Conservation (phyloP, 1,140 invertebrate genomes). For the Asbolus verrucosus region DNA sequence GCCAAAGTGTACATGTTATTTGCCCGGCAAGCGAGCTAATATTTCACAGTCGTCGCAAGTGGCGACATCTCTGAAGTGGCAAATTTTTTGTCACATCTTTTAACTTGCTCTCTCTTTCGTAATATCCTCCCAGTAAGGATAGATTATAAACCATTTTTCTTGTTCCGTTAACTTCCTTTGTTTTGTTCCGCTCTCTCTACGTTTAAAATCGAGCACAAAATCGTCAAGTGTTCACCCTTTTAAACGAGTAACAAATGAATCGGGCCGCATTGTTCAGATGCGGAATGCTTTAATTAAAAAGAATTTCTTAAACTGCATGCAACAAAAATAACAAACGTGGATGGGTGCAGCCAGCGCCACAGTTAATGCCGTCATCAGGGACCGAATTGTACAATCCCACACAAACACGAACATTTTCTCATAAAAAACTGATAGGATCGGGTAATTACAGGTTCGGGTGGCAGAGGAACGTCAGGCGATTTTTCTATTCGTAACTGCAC, state of each 20-base stretch:
- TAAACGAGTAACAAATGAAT: background rate
- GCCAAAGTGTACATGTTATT: slow-evolving; percentile 53
- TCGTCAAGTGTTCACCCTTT: slow-evolving; percentile 14
- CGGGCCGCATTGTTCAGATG: background rate
- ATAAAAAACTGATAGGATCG: no score
- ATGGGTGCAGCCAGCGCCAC: no score
- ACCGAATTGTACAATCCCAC: no score
- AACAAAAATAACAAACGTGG: no score
- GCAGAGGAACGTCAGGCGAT: no score
- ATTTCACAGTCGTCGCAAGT: slow-evolving; percentile 51
- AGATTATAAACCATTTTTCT: slow-evolving; percentile 48
- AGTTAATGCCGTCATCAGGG: no score
- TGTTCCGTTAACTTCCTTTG: slow-evolving; percentile 33
- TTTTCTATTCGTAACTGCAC: no score
- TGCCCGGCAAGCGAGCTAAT: slow-evolving; percentile 49
- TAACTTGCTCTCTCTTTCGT: slow-evolving; percentile 50
- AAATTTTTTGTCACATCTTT: slow-evolving; percentile 51
- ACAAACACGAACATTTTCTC: no score
- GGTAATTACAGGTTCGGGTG: no score
- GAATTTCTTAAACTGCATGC: no score
- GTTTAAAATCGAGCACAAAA: slow-evolving; percentile 1
- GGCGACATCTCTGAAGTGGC: slow-evolving; percentile 51
- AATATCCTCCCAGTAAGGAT: slow-evolving; percentile 46
- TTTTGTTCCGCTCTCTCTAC: background rate
- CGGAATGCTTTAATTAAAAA: no score